phyloP scores from a whole-genome alignment of 1,140 invertebrate genomes.

The Lethrus apterus region DNA sequence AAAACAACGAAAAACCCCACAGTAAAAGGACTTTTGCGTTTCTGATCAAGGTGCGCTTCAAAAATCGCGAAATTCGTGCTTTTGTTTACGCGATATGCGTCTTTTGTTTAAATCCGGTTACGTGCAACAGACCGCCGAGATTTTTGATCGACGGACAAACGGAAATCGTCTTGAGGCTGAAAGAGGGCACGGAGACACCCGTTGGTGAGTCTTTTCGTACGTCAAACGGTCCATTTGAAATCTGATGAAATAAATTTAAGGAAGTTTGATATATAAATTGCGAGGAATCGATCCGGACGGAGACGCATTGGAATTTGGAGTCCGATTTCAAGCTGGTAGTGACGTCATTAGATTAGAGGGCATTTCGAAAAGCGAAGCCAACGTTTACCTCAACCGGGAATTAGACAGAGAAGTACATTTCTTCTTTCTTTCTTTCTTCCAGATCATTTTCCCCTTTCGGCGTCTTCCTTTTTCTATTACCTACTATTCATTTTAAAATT shows the following conservation, averaged over 20 bases:
- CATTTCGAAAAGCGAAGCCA: slow-evolving; percentile 69
- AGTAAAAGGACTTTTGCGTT: not conserved
- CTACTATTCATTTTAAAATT: too few species aligned
- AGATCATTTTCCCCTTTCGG: too few species aligned
- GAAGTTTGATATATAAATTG: slow-evolving; percentile 74
- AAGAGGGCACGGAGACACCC: slow-evolving; percentile 78
- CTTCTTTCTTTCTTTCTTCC: too few species aligned
- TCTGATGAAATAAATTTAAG: slow-evolving; percentile 56
- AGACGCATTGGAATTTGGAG: slow-evolving; percentile 75
- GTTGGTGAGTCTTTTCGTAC: slow-evolving; percentile 69
- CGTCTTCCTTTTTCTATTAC: too few species aligned
- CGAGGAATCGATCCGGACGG: slow-evolving; percentile 77
- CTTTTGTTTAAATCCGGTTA: slow-evolving; percentile 18
- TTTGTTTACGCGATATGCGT: not conserved
- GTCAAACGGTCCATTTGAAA: too few species aligned
- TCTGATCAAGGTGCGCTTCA: slow-evolving; percentile 15
- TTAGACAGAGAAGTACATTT: slow-evolving; percentile 87
- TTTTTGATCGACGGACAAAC: slow-evolving; percentile 81
- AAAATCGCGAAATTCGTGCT: slow-evolving; percentile 6
- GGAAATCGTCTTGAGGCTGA: slow-evolving; percentile 80
- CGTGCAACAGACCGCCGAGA: slow-evolving; percentile 68
- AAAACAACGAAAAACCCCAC: too few species aligned
- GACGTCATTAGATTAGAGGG: slow-evolving; percentile 80
- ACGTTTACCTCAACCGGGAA: slow-evolving; percentile 80
- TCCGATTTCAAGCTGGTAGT: slow-evolving; percentile 67